Evolutionary conservation across 2,797 vertebrate species (phyloP), one percentile per base, ranked within the genome.

Genomic region (Heliangelus exortis): DNA sequence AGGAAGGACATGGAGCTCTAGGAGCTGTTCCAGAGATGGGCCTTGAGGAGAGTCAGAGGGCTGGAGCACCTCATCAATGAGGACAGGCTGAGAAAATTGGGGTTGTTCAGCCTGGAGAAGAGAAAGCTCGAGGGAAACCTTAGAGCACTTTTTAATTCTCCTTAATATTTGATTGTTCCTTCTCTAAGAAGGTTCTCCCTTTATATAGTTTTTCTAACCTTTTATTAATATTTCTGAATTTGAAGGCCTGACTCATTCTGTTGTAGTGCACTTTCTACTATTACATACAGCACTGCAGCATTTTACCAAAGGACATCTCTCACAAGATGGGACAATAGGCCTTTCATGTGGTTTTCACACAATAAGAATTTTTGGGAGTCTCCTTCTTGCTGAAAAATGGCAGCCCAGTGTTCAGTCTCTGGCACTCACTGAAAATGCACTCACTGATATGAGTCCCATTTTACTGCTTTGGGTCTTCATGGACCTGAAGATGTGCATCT

Each of bases 381-480:
- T 87, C 16, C 9, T 48, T 74, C 43, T 47, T 21, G 16, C 10
- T 17, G 48, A 71, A 80, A 80, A 87, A 28, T 7, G 26, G 20
- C 80, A 43, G 9, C 22, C 26, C 0, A 0, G 17, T 43, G 19
- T 83, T 73, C 12, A 53, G 28, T 9, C 15, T 9, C 9, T 43
- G 18, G 13, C 15, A 57, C 18, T 12, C 28, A n/a, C n/a, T n/a
- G n/a, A n/a, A 12, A 22, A 50, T 61, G 12, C 31, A 45, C 20
- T 20, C 39, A 31, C 2, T 22, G 22, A 19, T 61, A 12, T n/a
- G 12, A 54, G 8, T 12, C 5, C 26, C 0, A 2, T 15, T 54
- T 33, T 33, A 4, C 15, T 47, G 21, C 9, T 61, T 45, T 2
- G 0, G 14, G 34, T 45, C 18, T 67, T 78, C 0, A 0, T 39